Evolutionary conservation across 2,797 vertebrate genomes (phyloP), one percentile per base, ranked within the genome.

Genomic region (Dicrostonyx torquatus): DNA sequence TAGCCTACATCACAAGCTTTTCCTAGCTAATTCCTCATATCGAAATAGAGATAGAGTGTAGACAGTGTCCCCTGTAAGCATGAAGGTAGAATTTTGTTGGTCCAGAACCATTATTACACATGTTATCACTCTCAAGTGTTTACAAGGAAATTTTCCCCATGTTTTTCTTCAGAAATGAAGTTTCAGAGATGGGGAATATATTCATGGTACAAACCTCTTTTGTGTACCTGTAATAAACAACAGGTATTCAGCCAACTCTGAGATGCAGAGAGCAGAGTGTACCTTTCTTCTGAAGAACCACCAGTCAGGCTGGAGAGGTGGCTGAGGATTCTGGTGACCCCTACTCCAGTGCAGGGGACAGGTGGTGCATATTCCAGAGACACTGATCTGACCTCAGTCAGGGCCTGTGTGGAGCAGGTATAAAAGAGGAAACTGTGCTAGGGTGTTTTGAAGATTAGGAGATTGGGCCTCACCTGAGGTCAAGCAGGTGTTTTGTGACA

Each of bases 301-400:
- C 0, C 10, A 20, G 0, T 55, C 53, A 64, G 40, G 50, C 26
- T 4, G 1, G 72, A 60, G 73, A 73, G 64, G 40, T 22, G 0
- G 31, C 53, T 1, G 0, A 8, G 4, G 7, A 87, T 43, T 73
- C 13, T 20, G 3, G 45, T 20, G 34, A 2, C 40, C 13, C 10
- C 5, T 4, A 9, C 50, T 43, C 22, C 40, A 14, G 0, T 17
- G 58, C 55, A 13, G 4, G 13, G 20, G 48, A 6, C 29, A 70
- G 37, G 22, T 6, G 3, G 5, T 45, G 37, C 70, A 14, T 50
- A 10, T 37, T 29, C 17, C 45, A 26, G 15, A 68, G 64, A 68
- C 40, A 29, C 26, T 15, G 62, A 62, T 53, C 75, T 43, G 62
- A 79, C 20, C 11, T 72, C 34, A 48, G 37, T 43, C 10, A 34